Percentiles rank a stretch among this genome's conserved stretches.
phyloP scores from a whole-genome alignment of 2,797 vertebrate genomes.

The Hozukius guyotensis region DNA sequence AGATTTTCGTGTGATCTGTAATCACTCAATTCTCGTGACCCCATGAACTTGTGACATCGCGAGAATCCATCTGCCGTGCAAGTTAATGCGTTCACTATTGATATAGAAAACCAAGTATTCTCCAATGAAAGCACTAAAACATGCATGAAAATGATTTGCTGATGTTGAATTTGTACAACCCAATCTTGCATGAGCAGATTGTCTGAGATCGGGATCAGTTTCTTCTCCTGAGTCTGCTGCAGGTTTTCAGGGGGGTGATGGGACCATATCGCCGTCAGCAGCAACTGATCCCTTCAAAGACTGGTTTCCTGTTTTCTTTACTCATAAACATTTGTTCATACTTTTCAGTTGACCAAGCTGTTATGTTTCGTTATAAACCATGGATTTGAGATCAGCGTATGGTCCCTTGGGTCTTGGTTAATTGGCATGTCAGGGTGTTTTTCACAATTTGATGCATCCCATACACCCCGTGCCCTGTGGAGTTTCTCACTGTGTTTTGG shows the following conservation, averaged over 20 bases:
- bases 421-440: constrained; percentile 49
- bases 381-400: constrained; percentile 24
- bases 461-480: constrained; percentile 30
- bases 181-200: neutral
- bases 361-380: constrained; percentile 24
- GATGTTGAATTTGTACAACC: neutral
- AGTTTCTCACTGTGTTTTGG: constrained; percentile 21
- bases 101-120: neutral
- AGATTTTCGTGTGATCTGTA: neutral
- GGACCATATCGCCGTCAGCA: neutral
- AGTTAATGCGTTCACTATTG: neutral
- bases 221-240: neutral
- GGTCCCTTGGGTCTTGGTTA: constrained; percentile 8
- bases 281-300: constrained; percentile 22
- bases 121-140: neutral
- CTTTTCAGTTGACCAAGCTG: constrained; percentile 18
- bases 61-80: neutral
- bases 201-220: neutral
- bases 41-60: neutral
- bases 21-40: neutral
- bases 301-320: constrained; percentile 36
- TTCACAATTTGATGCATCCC: constrained; percentile 49
- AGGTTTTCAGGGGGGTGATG: neutral
- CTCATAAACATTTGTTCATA: constrained; percentile 39
- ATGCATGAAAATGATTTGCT: neutral